phyloP scores from a whole-genome alignment of 2,113 vertebrate genomes.

The Calonectris borealis region DNA sequence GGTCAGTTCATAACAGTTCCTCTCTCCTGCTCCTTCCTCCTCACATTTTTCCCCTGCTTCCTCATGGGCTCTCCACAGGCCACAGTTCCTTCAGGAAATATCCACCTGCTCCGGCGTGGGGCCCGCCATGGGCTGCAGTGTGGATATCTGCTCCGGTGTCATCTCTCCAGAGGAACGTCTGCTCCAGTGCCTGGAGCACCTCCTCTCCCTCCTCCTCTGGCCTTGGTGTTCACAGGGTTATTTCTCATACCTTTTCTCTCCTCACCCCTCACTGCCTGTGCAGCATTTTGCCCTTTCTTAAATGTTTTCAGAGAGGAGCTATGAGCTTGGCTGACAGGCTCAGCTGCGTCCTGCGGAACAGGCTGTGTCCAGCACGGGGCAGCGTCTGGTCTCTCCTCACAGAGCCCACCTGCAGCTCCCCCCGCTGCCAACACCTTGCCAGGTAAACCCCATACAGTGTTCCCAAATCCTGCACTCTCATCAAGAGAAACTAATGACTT shows the following conservation, averaged over 20 bases:
- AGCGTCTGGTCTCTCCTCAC: neutral
- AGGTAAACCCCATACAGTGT: neutral
- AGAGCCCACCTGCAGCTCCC: neutral
- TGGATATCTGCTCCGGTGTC: fast-evolving
- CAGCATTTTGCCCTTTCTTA: neutral
- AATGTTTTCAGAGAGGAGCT: neutral
- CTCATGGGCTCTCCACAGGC: neutral
- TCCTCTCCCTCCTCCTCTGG: neutral
- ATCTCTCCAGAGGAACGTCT: neutral
- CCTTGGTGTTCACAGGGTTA: neutral
- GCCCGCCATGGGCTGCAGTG: no score
- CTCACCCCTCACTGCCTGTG: neutral
- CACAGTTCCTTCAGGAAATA: neutral
- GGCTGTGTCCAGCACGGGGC: fast-evolving
- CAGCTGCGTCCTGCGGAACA: no score
- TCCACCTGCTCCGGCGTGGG: no score
- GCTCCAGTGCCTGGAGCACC: neutral
- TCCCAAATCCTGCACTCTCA: neutral
- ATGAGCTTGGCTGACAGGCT: neutral
- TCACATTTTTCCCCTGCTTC: neutral
- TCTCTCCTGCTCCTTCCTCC: neutral
- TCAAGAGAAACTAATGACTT: neutral
- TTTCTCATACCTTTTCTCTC: neutral
- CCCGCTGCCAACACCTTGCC: neutral
- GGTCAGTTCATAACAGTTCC: neutral